A percentile compares a stretch with the other conserved stretches of the same genome.
These are phyloP conservation scores for Crenichthys baileyi DNA, from an alignment of 2,797 vertebrate species.

Conservation along the genomic window DNA sequence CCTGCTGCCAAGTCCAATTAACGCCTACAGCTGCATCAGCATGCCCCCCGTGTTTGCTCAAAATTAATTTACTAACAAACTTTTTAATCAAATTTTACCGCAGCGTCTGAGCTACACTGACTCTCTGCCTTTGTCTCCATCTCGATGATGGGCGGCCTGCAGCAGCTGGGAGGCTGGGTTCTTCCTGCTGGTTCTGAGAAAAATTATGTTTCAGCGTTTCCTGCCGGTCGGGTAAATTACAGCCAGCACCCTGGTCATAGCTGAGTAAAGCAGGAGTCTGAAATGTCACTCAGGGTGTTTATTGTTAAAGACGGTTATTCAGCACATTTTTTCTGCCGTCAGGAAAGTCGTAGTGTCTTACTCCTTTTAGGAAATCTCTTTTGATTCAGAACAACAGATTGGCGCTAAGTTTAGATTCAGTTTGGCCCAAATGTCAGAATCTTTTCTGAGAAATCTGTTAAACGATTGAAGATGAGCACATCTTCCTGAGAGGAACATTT, in stretches of 20 bases:
- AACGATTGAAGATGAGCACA: neutral
- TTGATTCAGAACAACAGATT: neutral
- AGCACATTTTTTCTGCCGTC: constrained; percentile 11
- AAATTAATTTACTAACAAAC: constrained; percentile 72
- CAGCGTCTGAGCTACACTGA: constrained; percentile 41
- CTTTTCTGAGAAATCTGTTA: neutral
- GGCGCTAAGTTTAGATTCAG: neutral
- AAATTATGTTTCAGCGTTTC: constrained; percentile 58
- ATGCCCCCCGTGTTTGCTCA: constrained; percentile 62
- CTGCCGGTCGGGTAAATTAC: constrained; percentile 46
- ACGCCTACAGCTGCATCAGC: constrained; percentile 59
- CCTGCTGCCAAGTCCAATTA: constrained; percentile 65
- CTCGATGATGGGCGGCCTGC: constrained; percentile 6
- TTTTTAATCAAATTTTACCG: constrained; percentile 68
- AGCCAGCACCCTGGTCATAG: constrained; percentile 15
- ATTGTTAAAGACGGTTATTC: constrained; percentile 22
- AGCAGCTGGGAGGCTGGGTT: constrained; percentile 14
- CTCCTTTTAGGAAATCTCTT: neutral
- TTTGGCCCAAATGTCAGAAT: constrained; percentile 7
- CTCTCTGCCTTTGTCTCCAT: constrained; percentile 16
- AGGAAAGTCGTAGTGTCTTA: neutral
- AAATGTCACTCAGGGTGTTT: constrained; percentile 41
- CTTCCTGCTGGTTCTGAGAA: constrained; percentile 26
- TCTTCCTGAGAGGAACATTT: neutral
- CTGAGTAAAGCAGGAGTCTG: constrained; percentile 12